Evolutionary conservation across 1,140 invertebrate species (phyloP).

Genomic region (Drosophila kepulauana): DNA sequence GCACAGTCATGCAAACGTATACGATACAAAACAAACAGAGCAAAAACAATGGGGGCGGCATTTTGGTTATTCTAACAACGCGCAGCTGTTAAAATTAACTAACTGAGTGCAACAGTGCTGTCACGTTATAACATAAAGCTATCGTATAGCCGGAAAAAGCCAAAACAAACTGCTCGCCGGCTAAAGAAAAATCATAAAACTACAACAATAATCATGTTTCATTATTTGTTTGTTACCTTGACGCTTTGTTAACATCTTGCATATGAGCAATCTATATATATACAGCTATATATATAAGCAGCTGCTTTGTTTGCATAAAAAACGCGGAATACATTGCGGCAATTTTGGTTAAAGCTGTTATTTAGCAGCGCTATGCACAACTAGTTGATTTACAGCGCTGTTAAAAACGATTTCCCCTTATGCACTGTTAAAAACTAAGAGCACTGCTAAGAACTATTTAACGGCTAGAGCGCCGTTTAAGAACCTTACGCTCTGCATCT

Average conservation of each 20-base stretch:
- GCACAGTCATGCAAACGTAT: conserved; percentile 9
- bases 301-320: conserved; percentile 13
- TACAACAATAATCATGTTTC: conserved; percentile 1
- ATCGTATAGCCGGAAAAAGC: conserved; percentile 4
- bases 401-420: background rate
- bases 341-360: background rate
- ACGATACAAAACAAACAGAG: conserved; percentile 53
- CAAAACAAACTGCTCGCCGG: conserved; percentile 8
- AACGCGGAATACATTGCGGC: conserved; percentile 10
- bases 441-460: background rate
- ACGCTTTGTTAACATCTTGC: conserved; percentile 4
- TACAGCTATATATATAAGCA: background rate
- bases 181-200: background rate
- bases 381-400: background rate
- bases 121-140: background rate
- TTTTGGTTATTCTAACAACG: conserved; percentile 21
- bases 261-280: conserved; percentile 1
- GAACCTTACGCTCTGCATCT: too few relatives aligned
- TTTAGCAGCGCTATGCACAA: background rate
- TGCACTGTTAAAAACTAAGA: background rate
- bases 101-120: background rate
- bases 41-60: conserved; percentile 46
- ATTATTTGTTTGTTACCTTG: conserved; percentile 3
- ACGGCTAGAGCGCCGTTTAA: too few relatives aligned
- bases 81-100: conserved; percentile 24